phyloP scores from a whole-genome alignment of 2,797 vertebrate species.

The Tiaroga cobitis region DNA sequence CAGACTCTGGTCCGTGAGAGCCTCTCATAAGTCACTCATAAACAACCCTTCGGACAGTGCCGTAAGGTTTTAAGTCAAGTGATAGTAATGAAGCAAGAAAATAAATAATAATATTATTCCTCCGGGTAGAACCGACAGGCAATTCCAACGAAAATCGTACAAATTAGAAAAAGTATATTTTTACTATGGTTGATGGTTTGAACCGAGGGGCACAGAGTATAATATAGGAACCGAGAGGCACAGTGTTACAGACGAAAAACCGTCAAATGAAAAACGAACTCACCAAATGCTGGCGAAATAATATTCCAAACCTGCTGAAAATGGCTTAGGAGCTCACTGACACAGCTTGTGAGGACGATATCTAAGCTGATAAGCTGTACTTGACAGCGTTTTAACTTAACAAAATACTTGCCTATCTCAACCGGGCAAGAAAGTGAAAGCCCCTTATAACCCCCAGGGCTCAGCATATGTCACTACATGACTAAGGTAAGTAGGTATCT shows the following conservation, averaged over 20 bases:
- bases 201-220: neutral
- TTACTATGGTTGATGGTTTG: neutral
- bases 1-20: too few species aligned
- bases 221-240: neutral
- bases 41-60: too few species aligned
- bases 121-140: too few species aligned
- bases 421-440: neutral
- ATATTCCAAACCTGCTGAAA: neutral
- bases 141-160: too few species aligned
- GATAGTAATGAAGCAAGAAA: neutral
- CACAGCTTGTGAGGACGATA: neutral
- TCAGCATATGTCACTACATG: too few species aligned
- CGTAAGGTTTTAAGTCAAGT: neutral
- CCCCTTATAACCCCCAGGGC: neutral
- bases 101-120: too few species aligned
- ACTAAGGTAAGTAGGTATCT: too few species aligned
- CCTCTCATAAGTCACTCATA: too few species aligned
- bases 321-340: neutral
- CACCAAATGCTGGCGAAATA: neutral
- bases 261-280: neutral
- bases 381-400: neutral
- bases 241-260: too few species aligned
- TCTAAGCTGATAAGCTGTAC: neutral
- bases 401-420: neutral
- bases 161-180: too few species aligned